Evolutionary conservation across 64 coral and sea anemone species (phyloP), one percentile per base, ranked within the genome.

Genomic region (Montipora sp.): DNA sequence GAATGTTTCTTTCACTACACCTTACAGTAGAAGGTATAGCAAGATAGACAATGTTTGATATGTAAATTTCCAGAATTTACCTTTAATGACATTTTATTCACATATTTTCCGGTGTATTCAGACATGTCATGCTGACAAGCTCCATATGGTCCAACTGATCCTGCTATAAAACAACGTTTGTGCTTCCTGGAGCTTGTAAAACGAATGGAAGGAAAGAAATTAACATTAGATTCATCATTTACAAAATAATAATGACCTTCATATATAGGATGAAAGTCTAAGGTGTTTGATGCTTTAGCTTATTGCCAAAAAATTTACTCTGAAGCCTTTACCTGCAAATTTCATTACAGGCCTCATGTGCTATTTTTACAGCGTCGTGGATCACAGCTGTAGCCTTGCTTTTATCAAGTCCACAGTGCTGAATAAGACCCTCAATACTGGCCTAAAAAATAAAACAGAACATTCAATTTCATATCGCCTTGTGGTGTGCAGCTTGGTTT

Each of bases 91-190:
- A 96, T 96, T 15, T 61, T 22, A 36, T 99, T 94, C 19, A 99
- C 92, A 90, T 99, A 99, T 81, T 94, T 88, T 6, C 98, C 98
- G 73, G 71, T 87, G 45, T 94, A 99, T 59, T 99, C 98, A 70
- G 98, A 96, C 12, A n/a, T 47, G 51, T 99, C 98, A 89, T 77
- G 68, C 47, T 89, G 89, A 89, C 44, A 96, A 0, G 94, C 94
- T 85, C 98, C 98, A 87, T 96, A 96, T 23, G 98, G 94, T 1
- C 98, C 94, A 59, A 99, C 84, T 78, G 92, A 94, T 73, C 98
- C 98, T 66, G 89, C 89, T 14, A 99, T 92, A 36, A 79, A 69
- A 2, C 89, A 89, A 9, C 71, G 93, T 23, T 16, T 83, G 16
- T 50, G 44, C 10, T 8, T 69, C 67, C 19, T 43, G 8, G 47